Conservation (phyloP, 1,140 invertebrate genomes). For the Brachionus calyciflorus region DNA sequence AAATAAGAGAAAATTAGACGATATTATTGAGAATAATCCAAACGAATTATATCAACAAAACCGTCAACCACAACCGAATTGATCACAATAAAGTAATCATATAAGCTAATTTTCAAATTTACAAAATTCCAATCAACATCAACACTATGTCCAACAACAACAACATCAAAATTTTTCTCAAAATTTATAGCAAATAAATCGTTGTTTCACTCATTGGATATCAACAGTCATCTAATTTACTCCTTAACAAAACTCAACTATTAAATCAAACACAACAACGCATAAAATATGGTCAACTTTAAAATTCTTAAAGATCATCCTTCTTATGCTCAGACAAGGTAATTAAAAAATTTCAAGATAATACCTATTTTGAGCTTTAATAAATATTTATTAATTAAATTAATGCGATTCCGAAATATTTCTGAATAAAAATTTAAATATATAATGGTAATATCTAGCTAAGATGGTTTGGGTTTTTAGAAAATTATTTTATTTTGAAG, state of each 20-base stretch:
- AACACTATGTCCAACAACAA: not conserved
- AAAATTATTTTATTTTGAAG: no score
- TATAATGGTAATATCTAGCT: no score
- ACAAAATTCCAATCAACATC: not conserved
- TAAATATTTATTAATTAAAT: no score
- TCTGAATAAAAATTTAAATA: no score
- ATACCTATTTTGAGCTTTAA: no score
- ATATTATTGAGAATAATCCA: constrained; percentile 29
- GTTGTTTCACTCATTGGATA: not conserved
- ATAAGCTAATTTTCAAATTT: not conserved
- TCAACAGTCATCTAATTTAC: constrained; percentile 4
- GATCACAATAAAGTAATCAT: not conserved
- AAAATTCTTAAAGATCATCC: constrained; percentile 99
- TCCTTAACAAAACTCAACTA: not conserved
- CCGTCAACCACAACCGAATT: no score
- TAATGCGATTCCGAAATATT: no score
- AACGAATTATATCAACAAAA: no score
- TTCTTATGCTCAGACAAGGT: constrained; percentile 88
- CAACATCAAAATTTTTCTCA: not conserved
- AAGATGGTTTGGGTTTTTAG: no score
- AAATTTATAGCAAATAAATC: not conserved
- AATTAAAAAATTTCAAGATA: not conserved
- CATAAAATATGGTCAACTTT: constrained; percentile 81
- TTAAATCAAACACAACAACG: not conserved
- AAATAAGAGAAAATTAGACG: constrained; percentile 14